Evolutionary conservation across 1,140 invertebrate species (phyloP), one percentile per base, ranked within the genome.

Genomic region (Drosophila seguyi): DNA sequence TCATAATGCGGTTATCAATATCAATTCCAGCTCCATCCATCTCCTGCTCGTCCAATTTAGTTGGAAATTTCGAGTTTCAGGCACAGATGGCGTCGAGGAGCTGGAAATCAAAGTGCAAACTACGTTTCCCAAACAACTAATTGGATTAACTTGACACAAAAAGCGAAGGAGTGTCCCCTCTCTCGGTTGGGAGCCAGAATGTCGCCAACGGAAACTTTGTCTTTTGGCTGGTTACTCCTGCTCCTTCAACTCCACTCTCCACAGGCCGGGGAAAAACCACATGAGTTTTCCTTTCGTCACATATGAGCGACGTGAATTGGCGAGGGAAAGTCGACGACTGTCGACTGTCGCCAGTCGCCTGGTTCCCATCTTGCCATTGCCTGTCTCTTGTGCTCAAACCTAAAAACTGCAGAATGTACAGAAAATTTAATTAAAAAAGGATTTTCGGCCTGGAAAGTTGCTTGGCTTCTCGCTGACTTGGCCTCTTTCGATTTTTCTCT

Each of bases 341-440:
- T 25, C 29, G 45, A 18, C 31, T 38, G 16, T 27, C 31, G 31
- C 14, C 31, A 8, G n/a, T 62, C 47, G 18, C 47, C 61, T 10
- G 16, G 27, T 25, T 44, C 25, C 47, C 47, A 16, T 61, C 34
- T 36, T 52, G 4, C 31, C 41, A 50, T 61, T 38, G 13, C 45
- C 11, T n/a, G 44, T 56, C 50, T 27, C 25, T 16, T 27, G 22
- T 52, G 11, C 83, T 82, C 84, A 87, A 88, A 87, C 84, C 84
- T 84, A 88, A 87, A 87, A 87, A 88, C 84, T 87, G 84, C 84
- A 88, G 82, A 87, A 88, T 87, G 81, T 87, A 87, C 84, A 88
- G 80, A 87, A 87, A 87, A 87, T 87, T 87, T 87, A 87, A 87
- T 87, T 87, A 87, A 87, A 87, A 87, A 87, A 88, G 84, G 84